phyloP scores from a whole-genome alignment of 2,113 vertebrate genomes.

The Rhagologus leucostigma region DNA sequence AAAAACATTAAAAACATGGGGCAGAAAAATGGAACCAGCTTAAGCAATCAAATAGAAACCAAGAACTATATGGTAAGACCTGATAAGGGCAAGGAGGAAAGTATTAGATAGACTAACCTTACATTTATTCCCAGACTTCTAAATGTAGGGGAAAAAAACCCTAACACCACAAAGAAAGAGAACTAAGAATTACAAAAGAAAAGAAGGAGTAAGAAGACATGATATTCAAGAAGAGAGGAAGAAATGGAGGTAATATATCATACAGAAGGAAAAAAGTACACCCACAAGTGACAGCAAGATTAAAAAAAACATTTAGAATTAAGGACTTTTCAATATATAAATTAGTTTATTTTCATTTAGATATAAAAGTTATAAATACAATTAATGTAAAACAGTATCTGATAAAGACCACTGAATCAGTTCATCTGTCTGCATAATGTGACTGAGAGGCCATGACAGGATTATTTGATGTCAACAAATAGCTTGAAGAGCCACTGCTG shows the following conservation, averaged over 20 bases:
- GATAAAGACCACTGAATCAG: background rate
- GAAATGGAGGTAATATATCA: background rate
- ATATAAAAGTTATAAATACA: slow-evolving; percentile 76
- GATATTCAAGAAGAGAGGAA: background rate
- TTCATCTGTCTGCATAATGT: background rate
- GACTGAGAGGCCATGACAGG: background rate
- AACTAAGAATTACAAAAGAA: background rate
- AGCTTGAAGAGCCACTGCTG: background rate
- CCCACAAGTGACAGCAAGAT: background rate
- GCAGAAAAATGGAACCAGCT: background rate
- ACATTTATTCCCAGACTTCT: background rate
- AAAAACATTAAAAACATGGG: background rate
- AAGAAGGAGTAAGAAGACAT: background rate
- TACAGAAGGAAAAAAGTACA: background rate
- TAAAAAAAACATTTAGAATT: background rate
- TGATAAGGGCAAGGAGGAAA: background rate
- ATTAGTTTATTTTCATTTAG: slow-evolving; percentile 70
- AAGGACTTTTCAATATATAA: slow-evolving; percentile 49
- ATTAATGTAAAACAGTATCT: slow-evolving; percentile 29
- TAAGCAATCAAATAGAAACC: background rate
- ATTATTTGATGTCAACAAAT: background rate
- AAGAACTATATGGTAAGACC: background rate
- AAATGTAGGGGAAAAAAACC: background rate
- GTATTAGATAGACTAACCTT: background rate
- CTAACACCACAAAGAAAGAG: background rate